Evolutionary conservation across 2,797 vertebrate genomes (phyloP), one percentile per base, ranked within the genome.

Genomic region (Sebastolobus alascanus): DNA sequence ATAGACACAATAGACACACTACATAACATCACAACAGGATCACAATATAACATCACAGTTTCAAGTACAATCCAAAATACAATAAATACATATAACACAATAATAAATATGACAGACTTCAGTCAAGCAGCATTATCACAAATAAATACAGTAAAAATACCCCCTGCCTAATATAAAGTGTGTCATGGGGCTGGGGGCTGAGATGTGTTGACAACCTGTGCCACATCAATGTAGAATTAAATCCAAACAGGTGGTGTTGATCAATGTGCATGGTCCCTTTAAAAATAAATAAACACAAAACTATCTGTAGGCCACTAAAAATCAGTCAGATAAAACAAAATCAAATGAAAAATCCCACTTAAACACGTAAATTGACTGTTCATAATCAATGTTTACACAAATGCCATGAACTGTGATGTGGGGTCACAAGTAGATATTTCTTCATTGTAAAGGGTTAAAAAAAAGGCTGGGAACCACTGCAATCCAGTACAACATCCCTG

Each of bases 361-460:
- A 22, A 6, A 25, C 25, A 25, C 25, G 27, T 27, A n/a, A 33
- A 60, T 60, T 60, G 38, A 35, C 11, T 20, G 10, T 14, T 65
- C 27, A 56, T 70, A n/a, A 66, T 55, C 64, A 4, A 66, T 65
- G 61, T 25, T 71, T 31, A 71, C 16, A 43, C 55, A 31, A 31
- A 29, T 37, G 25, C 10, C 46, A 56, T 40, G 33, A 20, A 29
- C 35, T 33, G 33, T 70, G 38, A 50, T 16, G 4, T 43, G 25
- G 8, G n/a, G n/a, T 64, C 20, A 56, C 13, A 61, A 8, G 20
- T n/a, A 59, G 4, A 64, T 37, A 16, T 33, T 22, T 18, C 6
- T 29, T 58, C 6, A 71, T 33, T 33, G 13, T 59, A 20, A 31
- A 2, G 5, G 7, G 3, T 37, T n/a, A n/a, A 40, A 56, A n/a